phyloP scores from a whole-genome alignment of 2,113 vertebrate species.

The Seriola rivoliana region DNA sequence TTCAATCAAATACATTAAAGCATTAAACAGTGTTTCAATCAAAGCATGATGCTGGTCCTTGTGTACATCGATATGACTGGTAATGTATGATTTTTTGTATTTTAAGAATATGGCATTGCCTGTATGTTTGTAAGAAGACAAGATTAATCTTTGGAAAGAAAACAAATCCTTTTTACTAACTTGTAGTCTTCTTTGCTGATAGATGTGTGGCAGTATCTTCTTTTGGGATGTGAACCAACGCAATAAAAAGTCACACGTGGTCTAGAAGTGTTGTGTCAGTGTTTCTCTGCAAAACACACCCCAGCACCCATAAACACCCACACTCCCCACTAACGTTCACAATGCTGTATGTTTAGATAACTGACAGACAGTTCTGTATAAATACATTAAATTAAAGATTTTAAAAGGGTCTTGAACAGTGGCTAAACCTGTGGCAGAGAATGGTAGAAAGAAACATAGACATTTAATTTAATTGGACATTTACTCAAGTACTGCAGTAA shows the following conservation, averaged over 20 bases:
- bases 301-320: neutral
- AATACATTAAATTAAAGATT: too few species aligned
- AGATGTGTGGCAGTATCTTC: conserved; percentile 81
- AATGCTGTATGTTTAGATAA: too few species aligned
- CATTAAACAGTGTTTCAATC: conserved; percentile 38
- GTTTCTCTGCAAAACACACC: conserved; percentile 44
- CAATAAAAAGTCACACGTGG: conserved; percentile 83
- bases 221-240: conserved; percentile 79
- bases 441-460: too few species aligned
- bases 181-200: conserved; percentile 83
- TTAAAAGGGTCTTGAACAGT: too few species aligned
- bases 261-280: conserved; percentile 67
- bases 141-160: conserved; percentile 73
- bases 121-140: conserved; percentile 79
- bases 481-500: too few species aligned
- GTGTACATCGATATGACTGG: conserved; percentile 59
- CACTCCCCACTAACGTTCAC: too few species aligned
- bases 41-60: conserved; percentile 56
- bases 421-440: too few species aligned
- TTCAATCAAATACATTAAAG: conserved; percentile 40
- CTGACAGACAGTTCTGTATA: too few species aligned
- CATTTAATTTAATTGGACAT: too few species aligned
- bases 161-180: conserved; percentile 79
- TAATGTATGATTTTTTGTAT: conserved; percentile 70
- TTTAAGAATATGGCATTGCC: conserved; percentile 68